Evolutionary conservation across 2,888 invertebrate species (phyloP).

Genomic region (Campoplex capitator): DNA sequence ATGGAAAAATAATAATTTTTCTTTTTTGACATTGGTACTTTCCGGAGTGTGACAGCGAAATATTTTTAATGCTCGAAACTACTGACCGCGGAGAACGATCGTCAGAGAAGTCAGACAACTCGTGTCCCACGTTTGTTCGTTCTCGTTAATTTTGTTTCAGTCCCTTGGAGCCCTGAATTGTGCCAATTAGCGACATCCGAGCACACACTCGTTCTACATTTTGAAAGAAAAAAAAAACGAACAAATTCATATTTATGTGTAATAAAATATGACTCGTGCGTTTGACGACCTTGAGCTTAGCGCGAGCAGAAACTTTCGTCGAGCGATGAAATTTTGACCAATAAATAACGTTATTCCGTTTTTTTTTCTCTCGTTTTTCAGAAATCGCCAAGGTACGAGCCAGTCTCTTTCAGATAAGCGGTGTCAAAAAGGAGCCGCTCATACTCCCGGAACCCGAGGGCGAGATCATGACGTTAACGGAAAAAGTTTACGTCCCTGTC

Average conservation of each 20-base stretch:
- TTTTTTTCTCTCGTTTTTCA: slow-evolving; percentile 84
- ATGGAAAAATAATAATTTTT: not conserved
- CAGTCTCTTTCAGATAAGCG: slow-evolving; percentile 99
- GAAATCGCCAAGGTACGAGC: slow-evolving; percentile 99
- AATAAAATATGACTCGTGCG: not conserved
- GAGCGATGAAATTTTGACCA: not conserved
- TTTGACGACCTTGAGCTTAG: slow-evolving; percentile 41
- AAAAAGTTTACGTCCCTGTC: slow-evolving; percentile 99
- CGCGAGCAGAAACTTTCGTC: not conserved
- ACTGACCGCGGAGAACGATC: not conserved
- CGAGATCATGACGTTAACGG: slow-evolving; percentile 95
- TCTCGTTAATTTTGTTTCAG: slow-evolving; percentile 64
- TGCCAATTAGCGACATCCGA: slow-evolving; percentile 69
- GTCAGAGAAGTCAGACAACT: slow-evolving; percentile 15
- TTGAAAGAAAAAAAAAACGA: not conserved
- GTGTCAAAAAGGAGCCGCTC: slow-evolving; percentile 96
- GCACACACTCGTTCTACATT: not conserved
- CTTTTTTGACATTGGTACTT: not conserved
- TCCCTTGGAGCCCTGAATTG: slow-evolving; percentile 65
- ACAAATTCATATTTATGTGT: not conserved
- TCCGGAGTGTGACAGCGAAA: not conserved
- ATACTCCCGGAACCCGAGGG: slow-evolving; percentile 96
- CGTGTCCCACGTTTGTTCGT: slow-evolving; percentile 62
- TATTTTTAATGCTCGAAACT: slow-evolving; percentile 5
- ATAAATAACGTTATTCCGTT: not conserved